Base-by-base conservation (phyloP, 2,888 invertebrate genomes). In the Thumatha senex region DNA sequence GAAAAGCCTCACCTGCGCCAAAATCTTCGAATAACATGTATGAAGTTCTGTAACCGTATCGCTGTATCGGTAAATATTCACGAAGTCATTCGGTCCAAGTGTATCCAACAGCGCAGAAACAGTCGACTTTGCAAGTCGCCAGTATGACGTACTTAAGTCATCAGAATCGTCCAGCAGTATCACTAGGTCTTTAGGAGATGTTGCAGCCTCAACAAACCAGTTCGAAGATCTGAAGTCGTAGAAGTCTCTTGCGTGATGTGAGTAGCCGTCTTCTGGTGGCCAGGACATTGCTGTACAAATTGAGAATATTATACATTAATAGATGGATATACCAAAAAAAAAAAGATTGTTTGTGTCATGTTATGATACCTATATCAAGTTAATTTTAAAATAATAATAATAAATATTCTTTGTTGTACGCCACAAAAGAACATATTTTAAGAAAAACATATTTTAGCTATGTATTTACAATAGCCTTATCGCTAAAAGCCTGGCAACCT, bases 201-300 rank as follows among this genome's bases (percentile, higher is more conserved):
- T 98, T 11, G 99, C 98, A 0, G 98, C 98, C 69, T 98, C 97
- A 10, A 99, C 96, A 85, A 99, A 99, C 99, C 99, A 99, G 72
- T 96, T 95, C 40, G 98, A 95, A 10, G 97, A 95, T 33, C 99
- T 94, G 79, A 98, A 99, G 90, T 99, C 99, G 91, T 98, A 98
- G 74, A 99, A 95, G 61, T 95, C 94, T 50, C 96, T 94, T 64
- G 94, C 96, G 77, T 96, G 97, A 72, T 95, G 93, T 45, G 96
- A 95, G 64, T 95, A 94, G 45, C 95, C 94, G 66, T 95, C 95
- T 83, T 95, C 95, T 18, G 96, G 96, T 13, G 96, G 96, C 97
- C 97, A 96, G 14, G 96, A 95, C 77, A 96, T 96, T 11, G 95
- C 95, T 95, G 75, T 3, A 7, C 7, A 11, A 35, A 24, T 11